phyloP scores from a whole-genome alignment of 2,797 vertebrate species.

The Pempheris klunzingeri region DNA sequence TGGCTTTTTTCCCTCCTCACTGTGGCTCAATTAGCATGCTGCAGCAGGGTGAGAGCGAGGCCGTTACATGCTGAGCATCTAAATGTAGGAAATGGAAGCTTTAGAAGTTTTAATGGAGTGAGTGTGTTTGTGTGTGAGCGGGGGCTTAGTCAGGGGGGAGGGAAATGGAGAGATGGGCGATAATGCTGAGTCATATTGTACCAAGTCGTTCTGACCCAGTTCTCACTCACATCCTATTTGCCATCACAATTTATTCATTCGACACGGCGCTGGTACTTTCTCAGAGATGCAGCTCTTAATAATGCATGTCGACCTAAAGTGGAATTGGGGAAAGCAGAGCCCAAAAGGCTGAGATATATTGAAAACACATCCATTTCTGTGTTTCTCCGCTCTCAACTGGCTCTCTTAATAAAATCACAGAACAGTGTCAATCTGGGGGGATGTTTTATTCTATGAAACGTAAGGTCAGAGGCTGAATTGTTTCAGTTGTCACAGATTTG shows the following conservation, averaged over 20 bases:
- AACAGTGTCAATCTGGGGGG: not conserved
- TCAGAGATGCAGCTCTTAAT: constrained; percentile 64
- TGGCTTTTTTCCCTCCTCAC: not conserved
- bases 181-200: constrained; percentile 71
- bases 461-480: not conserved
- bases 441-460: constrained; percentile 15
- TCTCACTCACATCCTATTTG: constrained; percentile 70
- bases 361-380: constrained; percentile 28
- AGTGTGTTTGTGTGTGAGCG: constrained; percentile 42
- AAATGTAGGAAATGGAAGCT: constrained; percentile 54
- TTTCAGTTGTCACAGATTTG: not conserved
- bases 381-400: not conserved
- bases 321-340: constrained; percentile 19
- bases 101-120: constrained; percentile 65
- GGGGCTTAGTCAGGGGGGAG: constrained; percentile 22
- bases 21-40: constrained; percentile 31
- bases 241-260: constrained; percentile 66
- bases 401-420: constrained; percentile 33
- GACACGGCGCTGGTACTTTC: constrained; percentile 52
- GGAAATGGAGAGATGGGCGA: constrained; percentile 29
- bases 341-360: constrained; percentile 16
- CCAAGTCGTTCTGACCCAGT: constrained; percentile 70
- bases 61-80: constrained; percentile 40
- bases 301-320: constrained; percentile 66
- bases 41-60: constrained; percentile 34